Evolutionary conservation across 2,888 invertebrate species (phyloP).

Genomic region (Harmothoe impar): DNA sequence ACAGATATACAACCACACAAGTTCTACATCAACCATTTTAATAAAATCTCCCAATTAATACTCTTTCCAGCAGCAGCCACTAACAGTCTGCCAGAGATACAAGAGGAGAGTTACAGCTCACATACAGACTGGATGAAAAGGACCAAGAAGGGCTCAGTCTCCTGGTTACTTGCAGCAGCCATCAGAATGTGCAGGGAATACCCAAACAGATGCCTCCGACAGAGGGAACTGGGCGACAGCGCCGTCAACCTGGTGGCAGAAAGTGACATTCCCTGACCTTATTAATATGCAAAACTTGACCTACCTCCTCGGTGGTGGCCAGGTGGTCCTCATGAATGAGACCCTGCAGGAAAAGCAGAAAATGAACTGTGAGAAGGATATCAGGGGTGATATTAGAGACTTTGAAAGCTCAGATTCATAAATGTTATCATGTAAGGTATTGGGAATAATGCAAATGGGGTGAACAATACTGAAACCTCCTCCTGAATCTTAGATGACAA

Average conservation of each 20-base stretch:
- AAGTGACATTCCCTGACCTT: slow-evolving; percentile 5
- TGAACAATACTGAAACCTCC: too few relatives aligned
- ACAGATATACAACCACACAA: too few relatives aligned
- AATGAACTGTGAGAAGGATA: too few relatives aligned
- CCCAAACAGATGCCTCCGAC: slow-evolving; percentile 52
- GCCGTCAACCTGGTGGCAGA: slow-evolving; percentile 11
- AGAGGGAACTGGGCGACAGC: not conserved
- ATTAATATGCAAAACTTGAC: slow-evolving; percentile 14
- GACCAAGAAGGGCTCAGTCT: slow-evolving; percentile 63
- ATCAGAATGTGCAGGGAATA: slow-evolving; percentile 63
- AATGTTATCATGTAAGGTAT: too few relatives aligned
- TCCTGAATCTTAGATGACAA: too few relatives aligned
- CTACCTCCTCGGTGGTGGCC: not conserved
- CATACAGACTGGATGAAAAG: slow-evolving; percentile 57
- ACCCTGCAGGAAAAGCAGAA: too few relatives aligned
- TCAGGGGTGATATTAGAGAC: too few relatives aligned
- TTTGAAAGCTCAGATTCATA: too few relatives aligned
- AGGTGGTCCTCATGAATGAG: too few relatives aligned
- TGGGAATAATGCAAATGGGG: too few relatives aligned
- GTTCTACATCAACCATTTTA: too few relatives aligned
- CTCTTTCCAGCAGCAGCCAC: slow-evolving; percentile 9
- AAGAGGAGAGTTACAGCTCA: slow-evolving; percentile 12
- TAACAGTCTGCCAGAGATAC: not conserved
- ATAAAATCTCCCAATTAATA: too few relatives aligned
- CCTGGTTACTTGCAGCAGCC: slow-evolving; percentile 62